Evolutionary conservation across 1,140 invertebrate species (phyloP), one percentile per base, ranked within the genome.

Genomic region (Anoplolepis gracilipes): DNA sequence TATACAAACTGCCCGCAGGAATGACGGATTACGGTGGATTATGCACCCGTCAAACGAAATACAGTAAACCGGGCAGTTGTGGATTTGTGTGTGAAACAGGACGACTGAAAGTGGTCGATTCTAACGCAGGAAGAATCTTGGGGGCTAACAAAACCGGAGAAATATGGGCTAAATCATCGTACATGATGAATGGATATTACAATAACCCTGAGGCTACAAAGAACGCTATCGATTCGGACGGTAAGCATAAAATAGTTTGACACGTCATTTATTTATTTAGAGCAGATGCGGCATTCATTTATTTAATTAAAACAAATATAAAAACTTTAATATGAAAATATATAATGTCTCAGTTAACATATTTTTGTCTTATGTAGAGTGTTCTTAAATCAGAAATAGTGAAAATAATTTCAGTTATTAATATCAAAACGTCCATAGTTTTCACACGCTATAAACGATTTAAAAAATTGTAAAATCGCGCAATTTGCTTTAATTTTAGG

Each of bases 151-250:
- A 93, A 75, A 78, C 65, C 11, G 95, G 95, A 22, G 95, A 96
- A 90, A 59, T 95, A 1, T 94, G 90, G 64, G 61, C 94, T n/a
- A 92, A 92, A 87, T 92, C 92, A 11, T 92, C 93, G 10, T 88
- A 90, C 16, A 86, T 92, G 64, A 93, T 93, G 91, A 88, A 79
- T 49, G 84, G 84, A 61, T 93, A 93, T 53, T 89, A 88, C 64
- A 87, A 84, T 16, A 92, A 93, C 85, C 82, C 88, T 6, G 85
- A 95, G 77, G 94, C 93, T 2, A 96, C 96, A 0, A 90, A 88
- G n/a, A 93, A 95, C 64, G 94, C 92, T 4, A 93, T 96, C 49
- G 95, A 95, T 84, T 81, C 85, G 13, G 94, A 96, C 55, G 96
- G 97, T 96, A 13, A 75, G 11, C 28, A n/a, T 64, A 11, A 72